Evolutionary conservation across 1,140 invertebrate species (phyloP), one percentile per base, ranked within the genome.

Genomic region (Papilio dardanus): DNA sequence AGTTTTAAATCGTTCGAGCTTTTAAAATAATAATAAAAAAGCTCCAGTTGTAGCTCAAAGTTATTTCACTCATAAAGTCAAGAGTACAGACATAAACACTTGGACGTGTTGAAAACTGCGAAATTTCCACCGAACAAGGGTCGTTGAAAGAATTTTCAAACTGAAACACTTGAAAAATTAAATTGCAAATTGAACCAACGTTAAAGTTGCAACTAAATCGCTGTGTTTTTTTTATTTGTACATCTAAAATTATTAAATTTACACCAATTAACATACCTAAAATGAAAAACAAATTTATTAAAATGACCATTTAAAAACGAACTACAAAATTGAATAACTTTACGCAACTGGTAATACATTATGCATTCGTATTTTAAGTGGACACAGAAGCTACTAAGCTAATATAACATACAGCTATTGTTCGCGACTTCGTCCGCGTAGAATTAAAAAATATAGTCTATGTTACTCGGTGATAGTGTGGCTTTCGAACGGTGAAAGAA

Each of bases 51-150:
- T 8, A 24, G 66, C 66, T 40, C 31, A 58, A 58, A 73, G 71
- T 73, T 73, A 73, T 68, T 68, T 68, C 33, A 37, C n/a, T 58
- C 71, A 31, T 73, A 54, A 73, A 31, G 46, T 73, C 71, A 58
- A 73, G 42, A 73, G 71, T 58, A 54, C 71, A 73, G 71, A 73
- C 71, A 58, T 54, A 73, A 73, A 73, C 71, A 50, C 71, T 73
- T 31, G 71, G 71, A 73, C 71, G 71, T 73, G 46, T 73, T 73
- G 50, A 73, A 73, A 73, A 73, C 42, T 73, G 71, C 71, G 28
- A 73, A 73, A 54, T 73, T 31, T 73, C 46, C 46, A 73, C 71
- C 42, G 46, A 58, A 73, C 71, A 54, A 73, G 71, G 46, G 71
- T 33, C 46, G 42, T 54, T 73, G 19, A 73, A 73, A 54, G 66